Evolutionary conservation across 1,140 invertebrate species (phyloP), one percentile per base, ranked within the genome.

Genomic region (Pseudomyrmex cubaensis): DNA sequence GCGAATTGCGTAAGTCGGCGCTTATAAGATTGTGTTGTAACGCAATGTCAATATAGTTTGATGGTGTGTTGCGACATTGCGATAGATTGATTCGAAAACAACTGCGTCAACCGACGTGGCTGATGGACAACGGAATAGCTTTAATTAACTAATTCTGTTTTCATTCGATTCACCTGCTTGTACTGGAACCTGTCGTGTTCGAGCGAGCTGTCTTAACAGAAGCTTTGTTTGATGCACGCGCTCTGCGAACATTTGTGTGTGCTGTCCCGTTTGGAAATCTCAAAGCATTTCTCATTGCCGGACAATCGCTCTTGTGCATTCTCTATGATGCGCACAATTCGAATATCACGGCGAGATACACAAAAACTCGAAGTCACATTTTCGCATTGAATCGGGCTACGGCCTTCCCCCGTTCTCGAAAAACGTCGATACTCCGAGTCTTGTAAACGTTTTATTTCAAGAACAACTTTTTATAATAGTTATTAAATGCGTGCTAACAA

Each of bases 91-190:
- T 80, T 80, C 15, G 46, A 13, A 52, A 64, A 64, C 48, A 54
- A 3, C 2, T 57, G 66, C 35, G 56, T 17, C 50, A 69, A 7
- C 35, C 15, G 70, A 70, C 25, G 17, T 22, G 3, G 17, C 25
- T 48, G 17, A 10, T 44, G 15, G 44, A 20, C 62, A 77, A 56
- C 50, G 25, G 44, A 88, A 84, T 85, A 56, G 77, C 67, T 87
- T 88, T 86, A 88, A 91, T 91, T 78, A 88, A 87, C 74, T 91
- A 87, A 91, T 91, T 82, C 80, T 85, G 57, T 90, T 91, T 88
- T 86, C 73, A 67, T 90, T 90, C 22, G 48, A 85, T 85, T 83
- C 64, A 46, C 17, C 50, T 2, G 46, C 46, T 20, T 73, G 62
- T 74, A 25, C 57, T 76, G 35, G 5, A 35, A 35, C 63, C 48